Evolutionary conservation across 1,140 invertebrate genomes (phyloP).

Genomic region (Drosophila ficusphila): DNA sequence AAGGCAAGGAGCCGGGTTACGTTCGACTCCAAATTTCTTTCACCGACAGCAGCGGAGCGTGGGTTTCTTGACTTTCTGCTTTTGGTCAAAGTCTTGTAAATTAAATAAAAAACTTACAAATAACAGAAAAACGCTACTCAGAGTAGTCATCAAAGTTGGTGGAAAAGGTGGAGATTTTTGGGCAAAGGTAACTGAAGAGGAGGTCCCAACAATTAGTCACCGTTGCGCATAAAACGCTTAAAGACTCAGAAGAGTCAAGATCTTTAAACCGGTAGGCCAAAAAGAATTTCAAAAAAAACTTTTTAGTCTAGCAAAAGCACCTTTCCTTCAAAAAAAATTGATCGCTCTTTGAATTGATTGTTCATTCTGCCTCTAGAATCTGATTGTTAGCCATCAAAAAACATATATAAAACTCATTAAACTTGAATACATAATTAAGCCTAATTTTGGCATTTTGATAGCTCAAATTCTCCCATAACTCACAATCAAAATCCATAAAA

Average conservation of each 20-base stretch:
- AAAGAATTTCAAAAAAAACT: slow-evolving; percentile 27
- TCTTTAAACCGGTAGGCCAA: slow-evolving; percentile 10
- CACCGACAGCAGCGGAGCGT: slow-evolving; percentile 33
- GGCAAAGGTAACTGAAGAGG: slow-evolving; percentile 8
- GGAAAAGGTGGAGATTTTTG: background rate
- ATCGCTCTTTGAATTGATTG: background rate
- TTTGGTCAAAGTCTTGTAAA: slow-evolving; percentile 18
- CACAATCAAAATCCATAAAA: slow-evolving; percentile 2
- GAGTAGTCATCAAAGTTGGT: slow-evolving; percentile 16
- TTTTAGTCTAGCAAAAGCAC: background rate
- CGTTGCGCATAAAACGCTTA: slow-evolving; percentile 49
- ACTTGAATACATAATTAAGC: slow-evolving; percentile 5
- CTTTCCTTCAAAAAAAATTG: background rate
- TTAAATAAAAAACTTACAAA: slow-evolving; percentile 49
- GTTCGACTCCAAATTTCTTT: slow-evolving; percentile 33
- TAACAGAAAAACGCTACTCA: slow-evolving; percentile 20
- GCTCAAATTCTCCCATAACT: background rate
- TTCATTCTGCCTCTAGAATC: too few relatives aligned
- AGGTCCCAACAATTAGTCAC: slow-evolving; percentile 69
- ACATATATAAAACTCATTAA: background rate
- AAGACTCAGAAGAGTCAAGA: slow-evolving; percentile 4
- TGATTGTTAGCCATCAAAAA: too few relatives aligned
- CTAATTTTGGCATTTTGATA: slow-evolving; percentile 14
- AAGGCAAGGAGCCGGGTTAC: slow-evolving; percentile 17
- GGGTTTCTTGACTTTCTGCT: slow-evolving; percentile 21